phyloP scores from a whole-genome alignment of 2,888 invertebrate species.

The Orchesellides sinensis region DNA sequence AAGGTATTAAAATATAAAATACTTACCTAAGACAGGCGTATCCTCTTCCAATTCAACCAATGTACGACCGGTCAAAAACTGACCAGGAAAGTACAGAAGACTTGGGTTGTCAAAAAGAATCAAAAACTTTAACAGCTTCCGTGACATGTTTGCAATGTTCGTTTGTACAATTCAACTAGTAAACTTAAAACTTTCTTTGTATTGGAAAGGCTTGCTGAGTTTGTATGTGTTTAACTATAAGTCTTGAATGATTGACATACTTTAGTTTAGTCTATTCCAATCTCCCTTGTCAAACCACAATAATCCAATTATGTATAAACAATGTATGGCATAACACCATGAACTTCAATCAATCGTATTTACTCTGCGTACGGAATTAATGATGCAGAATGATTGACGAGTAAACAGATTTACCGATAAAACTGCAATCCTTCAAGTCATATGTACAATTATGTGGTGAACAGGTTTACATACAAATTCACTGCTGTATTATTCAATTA shows the following conservation, averaged over 20 bases:
- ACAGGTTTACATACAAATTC: not conserved
- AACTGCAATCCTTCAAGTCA: too few relatives aligned
- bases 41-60: slow-evolving; percentile 95
- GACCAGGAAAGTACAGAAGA: slow-evolving; percentile 94
- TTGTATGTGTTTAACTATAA: too few relatives aligned
- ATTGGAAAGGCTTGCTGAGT: too few relatives aligned
- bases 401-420: too few relatives aligned
- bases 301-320: too few relatives aligned
- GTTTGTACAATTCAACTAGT: too few relatives aligned
- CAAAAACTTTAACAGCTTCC: slow-evolving; percentile 93
- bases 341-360: not conserved
- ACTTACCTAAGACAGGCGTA: slow-evolving; percentile 91
- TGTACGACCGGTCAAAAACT: slow-evolving; percentile 94
- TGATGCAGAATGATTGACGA: slow-evolving; percentile 26
- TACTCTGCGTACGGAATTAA: too few relatives aligned
- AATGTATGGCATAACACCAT: not conserved
- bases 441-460: too few relatives aligned
- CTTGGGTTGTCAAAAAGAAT: slow-evolving; percentile 96
- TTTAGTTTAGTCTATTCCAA: too few relatives aligned
- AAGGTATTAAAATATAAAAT: not conserved
- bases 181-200: too few relatives aligned
- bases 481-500: not conserved
- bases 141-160: slow-evolving; percentile 81
- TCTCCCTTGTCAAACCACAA: too few relatives aligned
- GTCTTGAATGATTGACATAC: too few relatives aligned